A percentile compares a stretch with the other conserved stretches of the same genome.
These are phyloP conservation scores for Urosaurus nigricauda DNA, from an alignment of 2,797 vertebrate species.

Conservation along the genomic window DNA sequence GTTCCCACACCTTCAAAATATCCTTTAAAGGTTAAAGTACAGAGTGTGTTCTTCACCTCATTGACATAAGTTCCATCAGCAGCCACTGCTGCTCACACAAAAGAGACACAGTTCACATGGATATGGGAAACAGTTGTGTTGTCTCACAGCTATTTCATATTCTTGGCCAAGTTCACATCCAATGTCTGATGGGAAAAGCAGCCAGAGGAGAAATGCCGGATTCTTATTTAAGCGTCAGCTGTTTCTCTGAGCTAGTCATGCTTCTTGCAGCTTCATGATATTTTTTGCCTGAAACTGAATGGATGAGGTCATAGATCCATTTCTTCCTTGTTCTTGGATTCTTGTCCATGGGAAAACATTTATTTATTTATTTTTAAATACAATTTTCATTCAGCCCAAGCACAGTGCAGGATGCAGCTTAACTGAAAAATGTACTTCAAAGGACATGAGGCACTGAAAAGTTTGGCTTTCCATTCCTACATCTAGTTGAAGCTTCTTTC, in stretches of 20 bases:
- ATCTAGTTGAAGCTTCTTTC: too few relatives aligned
- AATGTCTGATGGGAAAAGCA: background rate
- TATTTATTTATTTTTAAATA: background rate
- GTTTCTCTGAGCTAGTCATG: background rate
- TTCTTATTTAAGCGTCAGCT: background rate
- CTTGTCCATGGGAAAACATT: background rate
- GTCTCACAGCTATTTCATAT: background rate
- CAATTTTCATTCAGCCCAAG: background rate
- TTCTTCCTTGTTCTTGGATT: background rate
- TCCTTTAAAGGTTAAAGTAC: too few relatives aligned
- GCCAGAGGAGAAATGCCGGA: background rate
- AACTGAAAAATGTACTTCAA: background rate
- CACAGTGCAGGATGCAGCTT: background rate
- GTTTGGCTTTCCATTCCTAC: background rate
- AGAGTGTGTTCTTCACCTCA: too few relatives aligned
- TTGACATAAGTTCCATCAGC: too few relatives aligned
- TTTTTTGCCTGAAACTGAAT: background rate
- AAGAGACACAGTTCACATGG: background rate
- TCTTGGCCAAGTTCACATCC: background rate
- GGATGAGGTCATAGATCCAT: background rate
- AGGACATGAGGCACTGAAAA: background rate
- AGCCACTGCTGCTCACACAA: too few relatives aligned
- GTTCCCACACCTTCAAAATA: too few relatives aligned
- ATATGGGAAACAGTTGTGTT: background rate
- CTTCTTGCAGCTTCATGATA: background rate